phyloP scores from a whole-genome alignment of 2,113 vertebrate genomes.

The Gadus chalcogrammus region DNA sequence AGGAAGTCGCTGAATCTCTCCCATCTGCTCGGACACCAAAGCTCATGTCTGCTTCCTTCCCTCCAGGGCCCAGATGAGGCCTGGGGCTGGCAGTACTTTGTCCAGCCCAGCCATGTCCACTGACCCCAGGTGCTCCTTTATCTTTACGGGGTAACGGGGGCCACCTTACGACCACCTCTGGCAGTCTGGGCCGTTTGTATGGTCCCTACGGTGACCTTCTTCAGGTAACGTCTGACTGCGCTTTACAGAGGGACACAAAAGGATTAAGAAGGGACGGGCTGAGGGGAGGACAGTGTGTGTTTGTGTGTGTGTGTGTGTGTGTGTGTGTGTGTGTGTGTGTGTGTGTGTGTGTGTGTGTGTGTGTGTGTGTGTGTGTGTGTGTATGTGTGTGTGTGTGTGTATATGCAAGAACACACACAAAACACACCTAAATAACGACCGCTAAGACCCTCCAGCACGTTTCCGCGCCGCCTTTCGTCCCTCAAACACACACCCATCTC shows the following conservation, averaged over 20 bases:
- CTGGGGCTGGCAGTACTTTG: background rate
- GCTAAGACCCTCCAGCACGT: conserved; percentile 27
- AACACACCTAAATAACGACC: conserved; percentile 20
- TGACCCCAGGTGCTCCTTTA: conserved; percentile 34
- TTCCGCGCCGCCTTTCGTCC: background rate
- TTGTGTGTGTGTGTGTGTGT: too few relatives aligned
- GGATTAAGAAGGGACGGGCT: too few relatives aligned
- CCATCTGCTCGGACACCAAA: conserved; percentile 34
- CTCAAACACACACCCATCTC: too few relatives aligned
- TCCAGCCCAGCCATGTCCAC: conserved; percentile 11
- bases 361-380: too few relatives aligned
- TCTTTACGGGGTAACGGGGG: conserved; percentile 7
- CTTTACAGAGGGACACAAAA: too few relatives aligned
- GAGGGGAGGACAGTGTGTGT: too few relatives aligned
- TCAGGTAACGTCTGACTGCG: too few relatives aligned
- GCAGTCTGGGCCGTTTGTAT: background rate
- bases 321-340: too few relatives aligned
- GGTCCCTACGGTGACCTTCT: too few relatives aligned
- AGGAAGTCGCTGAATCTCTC: conserved; percentile 36
- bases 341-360: too few relatives aligned
- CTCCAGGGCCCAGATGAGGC: conserved; percentile 23
- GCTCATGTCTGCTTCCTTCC: conserved; percentile 12
- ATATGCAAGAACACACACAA: background rate
- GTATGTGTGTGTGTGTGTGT: too few relatives aligned
- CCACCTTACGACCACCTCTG: conserved; percentile 35